phyloP scores from a whole-genome alignment of 2,113 vertebrate genomes.

The Astur gentilis region DNA sequence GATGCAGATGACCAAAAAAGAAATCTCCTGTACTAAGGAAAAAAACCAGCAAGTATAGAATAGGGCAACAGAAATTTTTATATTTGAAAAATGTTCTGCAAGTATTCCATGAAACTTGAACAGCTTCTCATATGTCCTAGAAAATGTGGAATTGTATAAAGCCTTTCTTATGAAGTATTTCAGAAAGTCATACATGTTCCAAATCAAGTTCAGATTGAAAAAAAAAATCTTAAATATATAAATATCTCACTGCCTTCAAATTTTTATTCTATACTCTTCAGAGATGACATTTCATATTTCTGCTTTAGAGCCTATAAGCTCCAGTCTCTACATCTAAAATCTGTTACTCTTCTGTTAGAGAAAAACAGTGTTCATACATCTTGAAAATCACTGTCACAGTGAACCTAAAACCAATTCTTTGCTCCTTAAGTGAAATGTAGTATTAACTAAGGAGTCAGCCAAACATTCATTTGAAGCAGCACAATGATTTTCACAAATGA shows the following conservation, averaged over 20 bases:
- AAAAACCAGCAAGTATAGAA: not conserved
- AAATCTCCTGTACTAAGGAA: not conserved
- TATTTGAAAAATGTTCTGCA: not conserved
- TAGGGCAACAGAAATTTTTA: not conserved
- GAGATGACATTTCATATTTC: constrained; percentile 33
- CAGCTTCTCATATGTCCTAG: not conserved
- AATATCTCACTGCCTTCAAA: not conserved
- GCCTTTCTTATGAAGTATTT: not conserved
- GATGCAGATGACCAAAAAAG: not conserved
- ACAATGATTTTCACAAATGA: not conserved
- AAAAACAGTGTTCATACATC: not conserved
- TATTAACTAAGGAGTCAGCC: not conserved
- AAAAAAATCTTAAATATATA: not conserved
- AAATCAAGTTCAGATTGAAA: not conserved
- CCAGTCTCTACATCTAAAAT: not conserved
- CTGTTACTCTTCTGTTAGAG: constrained; percentile 4
- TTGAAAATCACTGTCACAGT: not conserved
- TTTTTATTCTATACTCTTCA: constrained; percentile 14
- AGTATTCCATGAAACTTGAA: not conserved
- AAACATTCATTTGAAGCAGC: not conserved
- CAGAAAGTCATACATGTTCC: not conserved
- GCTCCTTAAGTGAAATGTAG: not conserved
- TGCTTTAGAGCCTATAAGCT: not conserved
- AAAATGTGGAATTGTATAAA: not conserved
- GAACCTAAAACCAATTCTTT: not conserved